Base-by-base conservation (phyloP, 2,113 vertebrate genomes). In the Bungarus multicinctus region DNA sequence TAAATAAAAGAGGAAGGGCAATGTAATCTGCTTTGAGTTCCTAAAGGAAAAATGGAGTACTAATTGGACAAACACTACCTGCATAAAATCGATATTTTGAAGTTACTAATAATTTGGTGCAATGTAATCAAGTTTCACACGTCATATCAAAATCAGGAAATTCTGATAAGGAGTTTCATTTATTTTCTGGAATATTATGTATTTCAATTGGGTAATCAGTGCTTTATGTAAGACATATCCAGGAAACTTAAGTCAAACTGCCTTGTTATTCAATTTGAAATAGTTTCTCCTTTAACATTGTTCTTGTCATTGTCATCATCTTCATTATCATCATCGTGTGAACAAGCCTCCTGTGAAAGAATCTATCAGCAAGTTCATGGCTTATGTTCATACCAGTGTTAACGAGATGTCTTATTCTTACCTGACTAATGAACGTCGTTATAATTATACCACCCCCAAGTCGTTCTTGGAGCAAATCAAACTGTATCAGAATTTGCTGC, bases 401-500 rank as follows among this genome's bases (percentile, higher is more conserved):
- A 99, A 99, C 4, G 97, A 98, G 74, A 93, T 95, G 11, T 99
- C 99, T 27, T 98, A 94, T 88, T 94, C 98, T 87, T 99, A 99
- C 94, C 97, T 99, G 94, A 97, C 95, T 94, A 98, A 98, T 0
- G 99, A 99, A 92, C 98, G 98, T 1, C 98, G 98, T 45, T 98
- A 98, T 95, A 99, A 99, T 97, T 99, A 99, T 96, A 99, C 99
- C 58, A 99, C 99, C 0, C 99, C 99, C 47, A 99, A 99, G 94
- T 99, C 99, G 0, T 99, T 99, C 96, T 98, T 99, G 95, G 99
- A 99, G 96, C 99, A 99, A 94, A 99, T 99, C 97, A 98, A 98
- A 92, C 98, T 99, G 88, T 99, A 99, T 92, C 97, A 98, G 95
- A 98, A 95, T 92, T 97, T 99, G 95, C 96, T 99, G 90, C 23